A percentile compares a stretch with the other conserved stretches of the same genome.
Evolutionary conservation across 1,140 invertebrate species (phyloP).

Genomic region (Gryon sp.): DNA sequence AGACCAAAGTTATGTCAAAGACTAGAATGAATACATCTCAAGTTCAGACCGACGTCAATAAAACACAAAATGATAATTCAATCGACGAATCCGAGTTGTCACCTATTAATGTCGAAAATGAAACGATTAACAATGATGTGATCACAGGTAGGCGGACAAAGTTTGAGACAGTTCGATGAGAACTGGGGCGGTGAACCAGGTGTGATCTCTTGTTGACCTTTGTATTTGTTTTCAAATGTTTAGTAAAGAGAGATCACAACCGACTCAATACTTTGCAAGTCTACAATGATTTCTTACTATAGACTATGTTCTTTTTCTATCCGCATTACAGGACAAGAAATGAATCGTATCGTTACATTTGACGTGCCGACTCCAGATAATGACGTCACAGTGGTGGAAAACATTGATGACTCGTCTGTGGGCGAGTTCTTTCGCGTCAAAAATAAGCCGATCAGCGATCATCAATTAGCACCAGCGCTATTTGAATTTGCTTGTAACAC

Average conservation of each 20-base stretch:
- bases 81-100: too few species aligned
- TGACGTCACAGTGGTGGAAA: background rate
- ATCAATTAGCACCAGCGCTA: background rate
- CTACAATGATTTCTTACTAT: too few species aligned
- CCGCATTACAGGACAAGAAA: too few species aligned
- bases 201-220: constrained; percentile 1
- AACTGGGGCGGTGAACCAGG: constrained; percentile 19
- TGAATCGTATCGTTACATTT: too few species aligned
- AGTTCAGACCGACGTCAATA: too few species aligned
- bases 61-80: too few species aligned
- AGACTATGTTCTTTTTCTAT: too few species aligned
- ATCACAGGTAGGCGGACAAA: background rate
- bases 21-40: too few species aligned
- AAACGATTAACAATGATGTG: too few species aligned
- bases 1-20: too few species aligned
- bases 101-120: too few species aligned
- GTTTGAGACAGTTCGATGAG: background rate
- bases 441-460: background rate
- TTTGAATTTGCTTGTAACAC: background rate
- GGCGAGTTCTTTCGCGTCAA: background rate
- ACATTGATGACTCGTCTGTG: background rate
- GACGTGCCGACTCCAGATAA: too few species aligned
- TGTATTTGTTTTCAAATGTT: background rate
- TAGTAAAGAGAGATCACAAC: constrained; percentile 6
- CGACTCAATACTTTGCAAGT: background rate